Evolutionary conservation across 2,888 invertebrate genomes (phyloP).

Genomic region (Xanthia togata): DNA sequence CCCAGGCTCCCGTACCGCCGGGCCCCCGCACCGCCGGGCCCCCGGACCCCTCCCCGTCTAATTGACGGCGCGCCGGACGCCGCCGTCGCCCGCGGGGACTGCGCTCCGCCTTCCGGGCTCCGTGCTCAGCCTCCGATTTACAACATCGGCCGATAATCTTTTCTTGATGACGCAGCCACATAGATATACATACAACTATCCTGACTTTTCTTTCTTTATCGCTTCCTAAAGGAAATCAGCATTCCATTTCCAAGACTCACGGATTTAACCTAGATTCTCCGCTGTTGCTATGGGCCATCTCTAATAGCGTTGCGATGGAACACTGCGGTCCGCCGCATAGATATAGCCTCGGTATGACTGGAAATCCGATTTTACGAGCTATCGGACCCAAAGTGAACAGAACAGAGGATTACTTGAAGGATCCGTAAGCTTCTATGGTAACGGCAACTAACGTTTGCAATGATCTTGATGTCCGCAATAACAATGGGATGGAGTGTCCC

Average conservation of each 20-base stretch:
- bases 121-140: constrained; percentile 80
- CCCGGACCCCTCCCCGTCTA: constrained; percentile 81
- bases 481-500: constrained; percentile 44
- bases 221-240: constrained; percentile 62
- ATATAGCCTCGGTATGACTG: constrained; percentile 47
- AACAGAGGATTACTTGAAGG: constrained; percentile 55
- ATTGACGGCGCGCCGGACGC: constrained; percentile 88
- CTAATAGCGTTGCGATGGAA: constrained; percentile 38
- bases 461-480: constrained; percentile 41
- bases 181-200: constrained; percentile 54
- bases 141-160: constrained; percentile 88
- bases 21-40: constrained; percentile 58
- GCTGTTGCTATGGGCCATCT: constrained; percentile 47
- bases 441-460: constrained; percentile 34
- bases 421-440: constrained; percentile 29
- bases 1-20: constrained; percentile 57
- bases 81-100: constrained; percentile 84
- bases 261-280: constrained; percentile 50
- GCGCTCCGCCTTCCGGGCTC: constrained; percentile 83
- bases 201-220: constrained; percentile 58
- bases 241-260: constrained; percentile 38
- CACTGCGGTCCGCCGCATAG: constrained; percentile 41
- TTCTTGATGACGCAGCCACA: constrained; percentile 84
- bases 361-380: constrained; percentile 61
- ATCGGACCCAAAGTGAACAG: constrained; percentile 43